Evolutionary conservation across 2,797 vertebrate genomes (phyloP), one percentile per base, ranked within the genome.

Genomic region (Neosilurus hyrtlii): DNA sequence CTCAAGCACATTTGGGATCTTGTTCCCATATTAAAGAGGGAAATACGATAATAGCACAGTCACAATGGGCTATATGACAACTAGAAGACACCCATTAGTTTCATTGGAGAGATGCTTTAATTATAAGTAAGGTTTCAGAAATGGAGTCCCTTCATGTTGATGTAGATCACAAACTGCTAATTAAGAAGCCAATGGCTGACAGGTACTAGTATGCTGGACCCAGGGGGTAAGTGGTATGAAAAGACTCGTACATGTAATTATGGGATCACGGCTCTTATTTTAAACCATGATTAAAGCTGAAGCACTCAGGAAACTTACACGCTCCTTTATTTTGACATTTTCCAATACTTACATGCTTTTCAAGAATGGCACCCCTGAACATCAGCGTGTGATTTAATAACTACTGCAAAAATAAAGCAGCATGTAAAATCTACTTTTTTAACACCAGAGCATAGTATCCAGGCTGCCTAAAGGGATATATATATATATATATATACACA

Each of bases 51-150:
- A 92, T 89, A 91, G 89, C 85, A 90, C 88, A 89, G 90, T 92
- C 93, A 92, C 90, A 91, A 89, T 56, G 82, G 89, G 88, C 87
- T 86, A 91, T 91, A 89, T 91, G 91, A 92, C 89, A 86, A 89
- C 87, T 88, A 90, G 86, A 90, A 90, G 88, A 91, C 89, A 86
- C 88, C 91, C 92, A 92, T 92, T 94, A 92, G 89, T 92, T 92
- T 90, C 91, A 92, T 91, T 91, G 87, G 87, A 89, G 90, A 88
- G 92, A 94, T 92, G 93, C 91, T 92, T 94, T 94, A 94, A 95
- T 95, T 94, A 94, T 94, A 93, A 92, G 92, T 89, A 92, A 91
- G 89, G 91, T 92, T 93, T 93, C 91, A 92, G 92, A 92, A 91
- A 91, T 91, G 89, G 90, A 92, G 90, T 88, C 90, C 93, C 90